A percentile compares a stretch with the other conserved stretches of the same genome.
These are phyloP conservation scores for Eulemur coronatus DNA, from an alignment of 2,797 vertebrate genomes.

Conservation along the genomic window DNA sequence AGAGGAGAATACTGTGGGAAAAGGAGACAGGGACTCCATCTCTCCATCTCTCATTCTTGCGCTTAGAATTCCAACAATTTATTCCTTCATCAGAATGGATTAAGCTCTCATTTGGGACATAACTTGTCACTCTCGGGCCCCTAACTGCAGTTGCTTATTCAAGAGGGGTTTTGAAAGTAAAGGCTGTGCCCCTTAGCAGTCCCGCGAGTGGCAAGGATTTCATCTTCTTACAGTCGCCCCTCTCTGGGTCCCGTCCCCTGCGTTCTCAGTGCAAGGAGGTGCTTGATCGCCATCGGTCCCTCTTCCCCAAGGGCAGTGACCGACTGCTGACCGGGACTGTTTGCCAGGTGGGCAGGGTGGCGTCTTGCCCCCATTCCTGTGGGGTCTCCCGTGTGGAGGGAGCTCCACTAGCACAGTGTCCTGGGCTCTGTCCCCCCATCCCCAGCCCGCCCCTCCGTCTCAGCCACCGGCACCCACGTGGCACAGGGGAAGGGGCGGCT, in stretches of 20 bases:
- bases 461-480: background rate
- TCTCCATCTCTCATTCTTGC: background rate
- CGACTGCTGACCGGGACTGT: background rate
- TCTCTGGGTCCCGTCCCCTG: background rate
- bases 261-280: background rate
- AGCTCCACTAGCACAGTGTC: background rate
- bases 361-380: background rate
- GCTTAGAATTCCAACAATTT: background rate
- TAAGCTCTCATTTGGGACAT: background rate
- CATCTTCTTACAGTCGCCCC: no score
- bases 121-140: background rate
- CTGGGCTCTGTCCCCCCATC: no score
- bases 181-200: background rate
- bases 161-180: background rate
- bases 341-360: no score
- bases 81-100: background rate
- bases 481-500: no score
- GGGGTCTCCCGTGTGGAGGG: no score
- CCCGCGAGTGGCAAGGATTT: background rate
- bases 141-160: background rate
- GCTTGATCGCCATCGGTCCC: background rate
- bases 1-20: no score
- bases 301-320: background rate
- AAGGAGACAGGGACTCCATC: background rate
- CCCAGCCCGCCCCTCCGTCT: no score